Evolutionary conservation across 1,140 invertebrate genomes (phyloP), one percentile per base, ranked within the genome.

Genomic region (Mya arenaria): DNA sequence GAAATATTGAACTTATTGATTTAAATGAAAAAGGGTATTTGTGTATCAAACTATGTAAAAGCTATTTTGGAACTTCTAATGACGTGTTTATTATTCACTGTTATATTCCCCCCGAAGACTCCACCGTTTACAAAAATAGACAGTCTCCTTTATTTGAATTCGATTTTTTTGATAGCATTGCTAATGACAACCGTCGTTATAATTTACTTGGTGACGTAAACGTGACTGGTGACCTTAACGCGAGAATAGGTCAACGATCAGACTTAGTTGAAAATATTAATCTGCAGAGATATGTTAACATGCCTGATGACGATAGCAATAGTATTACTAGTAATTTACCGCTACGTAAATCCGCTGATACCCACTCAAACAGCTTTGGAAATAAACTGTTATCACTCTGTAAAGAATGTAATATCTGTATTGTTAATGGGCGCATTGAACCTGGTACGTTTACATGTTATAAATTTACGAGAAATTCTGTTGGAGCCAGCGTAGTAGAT

Each of bases 231-330:
- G n/a, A 71, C 41, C 23, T 48, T 17, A 71, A 71, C 28, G 34
- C 66, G 17, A 10, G 37, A 15, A 25, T 52, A 32, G 66, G 66
- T 25, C 39, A 71, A 48, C 41, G n/a, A 25, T 52, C 66, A 23
- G 66, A 71, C 39, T 34, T 71, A 39, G 39, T 71, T 48, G 39
- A 71, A 71, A 44, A 44, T 39, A 71, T 44, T n/a, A 48, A 71
- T 48, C 28, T 71, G 25, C 17, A 71, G 13, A 8, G 66, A 25
- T 71, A 44, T 52, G 41, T 71, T 71, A 25, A 71, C 28, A 13
- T 71, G 19, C 66, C 37, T 10, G 44, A 71, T 17, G 15, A 23
- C 15, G 17, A 34, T 28, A 25, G 10, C 10, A 44, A n/a, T 44
- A 71, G 30, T 71, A n/a, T n/a, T n/a, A n/a, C n/a, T n/a, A n/a